These are phyloP conservation scores for Saguinus imperator DNA, from an alignment of 2,113 vertebrate species.

Conservation along the genomic window DNA sequence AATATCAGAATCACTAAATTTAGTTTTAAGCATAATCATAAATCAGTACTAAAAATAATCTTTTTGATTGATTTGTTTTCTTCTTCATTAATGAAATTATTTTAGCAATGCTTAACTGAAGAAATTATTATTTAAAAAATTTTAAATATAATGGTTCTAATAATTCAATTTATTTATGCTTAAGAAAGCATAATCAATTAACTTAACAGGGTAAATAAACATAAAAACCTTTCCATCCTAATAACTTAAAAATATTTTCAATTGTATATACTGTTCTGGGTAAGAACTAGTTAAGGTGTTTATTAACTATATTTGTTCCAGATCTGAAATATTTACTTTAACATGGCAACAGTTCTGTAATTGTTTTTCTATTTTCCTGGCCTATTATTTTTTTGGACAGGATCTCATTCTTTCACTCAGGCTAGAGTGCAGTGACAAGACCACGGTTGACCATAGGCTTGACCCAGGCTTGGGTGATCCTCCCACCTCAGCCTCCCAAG, in stretches of 20 bases:
- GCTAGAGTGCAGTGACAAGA: too few relatives aligned
- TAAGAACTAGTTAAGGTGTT: background rate
- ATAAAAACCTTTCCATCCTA: background rate
- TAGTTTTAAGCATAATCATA: background rate
- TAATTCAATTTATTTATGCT: background rate
- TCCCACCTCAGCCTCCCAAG: too few relatives aligned
- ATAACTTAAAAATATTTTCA: background rate
- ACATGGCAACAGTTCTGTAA: background rate
- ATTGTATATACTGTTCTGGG: background rate
- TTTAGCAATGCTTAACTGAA: background rate
- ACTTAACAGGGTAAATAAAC: background rate
- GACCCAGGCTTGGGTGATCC: too few relatives aligned
- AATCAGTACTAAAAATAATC: background rate
- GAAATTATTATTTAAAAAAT: background rate
- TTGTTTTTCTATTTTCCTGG: background rate
- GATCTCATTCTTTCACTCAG: too few relatives aligned
- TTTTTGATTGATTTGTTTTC: background rate
- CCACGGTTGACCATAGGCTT: too few relatives aligned
- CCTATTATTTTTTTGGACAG: background rate
- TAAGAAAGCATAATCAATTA: background rate
- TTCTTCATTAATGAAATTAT: background rate
- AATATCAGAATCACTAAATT: background rate
- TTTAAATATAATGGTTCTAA: background rate
- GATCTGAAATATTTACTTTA: constrained; percentile 19
- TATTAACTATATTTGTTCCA: background rate